Evolutionary conservation across 2,797 vertebrate species (phyloP).

Genomic region (Acestrorhynchus altus): DNA sequence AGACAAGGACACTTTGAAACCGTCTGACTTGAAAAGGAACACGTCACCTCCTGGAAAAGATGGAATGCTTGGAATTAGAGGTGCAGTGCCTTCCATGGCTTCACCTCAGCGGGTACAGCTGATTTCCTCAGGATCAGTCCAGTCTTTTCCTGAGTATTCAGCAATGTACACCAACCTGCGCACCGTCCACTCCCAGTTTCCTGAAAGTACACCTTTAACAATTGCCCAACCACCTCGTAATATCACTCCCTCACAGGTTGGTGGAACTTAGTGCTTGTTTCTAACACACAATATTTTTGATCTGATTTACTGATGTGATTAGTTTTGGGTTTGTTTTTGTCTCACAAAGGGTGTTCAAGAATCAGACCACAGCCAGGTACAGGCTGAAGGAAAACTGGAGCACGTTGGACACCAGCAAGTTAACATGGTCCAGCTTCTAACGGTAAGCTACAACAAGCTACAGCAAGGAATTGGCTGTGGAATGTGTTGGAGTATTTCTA

Average conservation of each 20-base stretch:
- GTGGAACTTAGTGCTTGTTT: conserved; percentile 30
- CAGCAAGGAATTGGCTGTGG: too few relatives aligned
- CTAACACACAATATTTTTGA: not conserved
- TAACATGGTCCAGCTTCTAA: conserved; percentile 96
- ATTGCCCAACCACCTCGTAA: conserved; percentile 82
- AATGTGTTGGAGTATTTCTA: not conserved
- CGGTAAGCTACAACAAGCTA: conserved; percentile 86
- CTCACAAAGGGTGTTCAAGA: conserved; percentile 73
- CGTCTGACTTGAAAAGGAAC: conserved; percentile 84
- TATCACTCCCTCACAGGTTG: conserved; percentile 87
- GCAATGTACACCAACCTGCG: conserved; percentile 87
- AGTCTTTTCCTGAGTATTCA: conserved; percentile 89
- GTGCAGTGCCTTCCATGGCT: conserved; percentile 78
- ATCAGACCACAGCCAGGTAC: conserved; percentile 82
- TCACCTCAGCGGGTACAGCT: conserved; percentile 90
- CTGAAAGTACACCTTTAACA: conserved; percentile 80
- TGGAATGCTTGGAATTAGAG: conserved; percentile 86
- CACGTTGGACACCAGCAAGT: conserved; percentile 83
- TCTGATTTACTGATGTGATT: not conserved
- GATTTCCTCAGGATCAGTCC: conserved; percentile 82
- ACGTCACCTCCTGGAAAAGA: conserved; percentile 88
- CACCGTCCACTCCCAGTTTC: conserved; percentile 84
- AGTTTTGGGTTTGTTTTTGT: not conserved
- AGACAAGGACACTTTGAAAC: conserved; percentile 88
- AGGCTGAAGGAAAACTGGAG: conserved; percentile 82